Evolutionary conservation across 1,140 invertebrate genomes (phyloP).

Genomic region (Zaprionus camerounensis): DNA sequence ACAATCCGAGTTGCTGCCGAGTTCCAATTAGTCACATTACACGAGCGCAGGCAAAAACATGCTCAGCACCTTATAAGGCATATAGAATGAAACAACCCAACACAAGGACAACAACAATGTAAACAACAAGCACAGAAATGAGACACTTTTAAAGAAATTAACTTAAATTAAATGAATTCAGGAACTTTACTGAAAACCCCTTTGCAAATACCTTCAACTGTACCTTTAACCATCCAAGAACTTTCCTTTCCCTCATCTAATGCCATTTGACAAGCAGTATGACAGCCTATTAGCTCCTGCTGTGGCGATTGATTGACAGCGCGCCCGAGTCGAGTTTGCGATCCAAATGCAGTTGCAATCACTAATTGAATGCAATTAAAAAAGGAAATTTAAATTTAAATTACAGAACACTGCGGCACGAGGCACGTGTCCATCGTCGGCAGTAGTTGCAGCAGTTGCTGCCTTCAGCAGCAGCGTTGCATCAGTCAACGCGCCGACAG

Average conservation of each 20-base stretch:
- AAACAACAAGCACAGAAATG: neutral
- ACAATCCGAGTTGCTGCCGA: constrained; percentile 57
- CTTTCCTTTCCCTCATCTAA: neutral
- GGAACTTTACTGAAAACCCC: neutral
- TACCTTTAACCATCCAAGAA: neutral
- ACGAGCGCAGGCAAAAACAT: constrained; percentile 54
- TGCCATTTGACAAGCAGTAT: constrained; percentile 28
- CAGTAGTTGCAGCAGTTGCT: constrained; percentile 29
- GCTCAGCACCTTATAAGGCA: constrained; percentile 49
- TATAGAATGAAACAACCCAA: constrained; percentile 47
- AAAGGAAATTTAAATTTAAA: constrained; percentile 65
- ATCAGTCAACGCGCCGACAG: neutral
- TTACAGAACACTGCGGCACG: constrained; percentile 46
- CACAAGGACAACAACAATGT: neutral
- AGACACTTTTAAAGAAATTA: neutral
- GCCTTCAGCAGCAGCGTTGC: neutral
- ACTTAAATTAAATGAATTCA: neutral
- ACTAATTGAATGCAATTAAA: constrained; percentile 66
- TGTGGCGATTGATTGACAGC: constrained; percentile 31
- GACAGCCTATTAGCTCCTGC: constrained; percentile 40
- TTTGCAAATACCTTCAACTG: neutral
- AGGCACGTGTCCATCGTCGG: constrained; percentile 57
- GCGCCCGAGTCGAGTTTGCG: neutral
- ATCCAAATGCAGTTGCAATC: constrained; percentile 46
- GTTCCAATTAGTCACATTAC: constrained; percentile 65